Evolutionary conservation across 2,113 vertebrate genomes (phyloP).

Genomic region (Sceloporus undulatus): DNA sequence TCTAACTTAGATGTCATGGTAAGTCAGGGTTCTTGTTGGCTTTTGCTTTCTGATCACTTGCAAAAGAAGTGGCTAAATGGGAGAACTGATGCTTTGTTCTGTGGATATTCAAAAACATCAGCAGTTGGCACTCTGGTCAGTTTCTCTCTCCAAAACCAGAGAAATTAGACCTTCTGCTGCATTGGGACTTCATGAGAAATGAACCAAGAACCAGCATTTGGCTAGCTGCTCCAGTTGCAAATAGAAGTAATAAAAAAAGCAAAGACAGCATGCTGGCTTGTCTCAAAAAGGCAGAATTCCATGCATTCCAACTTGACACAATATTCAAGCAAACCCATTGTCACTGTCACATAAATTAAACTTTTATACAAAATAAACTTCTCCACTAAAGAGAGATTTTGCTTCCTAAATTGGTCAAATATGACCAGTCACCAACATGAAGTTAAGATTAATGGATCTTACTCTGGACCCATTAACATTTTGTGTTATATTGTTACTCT

Average conservation of each 20-base stretch:
- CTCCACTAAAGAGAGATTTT: constrained; percentile 9
- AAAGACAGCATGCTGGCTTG: not conserved
- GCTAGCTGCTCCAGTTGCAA: no score
- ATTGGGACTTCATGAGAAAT: no score
- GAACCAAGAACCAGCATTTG: no score
- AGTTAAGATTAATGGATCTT: constrained; percentile 1
- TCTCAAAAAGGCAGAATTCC: not conserved
- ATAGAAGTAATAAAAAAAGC: not conserved
- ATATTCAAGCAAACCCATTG: not conserved
- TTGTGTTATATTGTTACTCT: not conserved
- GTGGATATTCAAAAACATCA: no score
- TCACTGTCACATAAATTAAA: not conserved
- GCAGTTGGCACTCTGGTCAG: no score
- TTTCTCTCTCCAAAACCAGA: not conserved
- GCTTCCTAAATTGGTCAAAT: constrained; percentile 29
- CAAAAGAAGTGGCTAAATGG: no score
- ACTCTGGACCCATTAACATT: no score
- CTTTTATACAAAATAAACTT: not conserved
- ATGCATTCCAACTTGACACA: not conserved
- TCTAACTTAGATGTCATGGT: no score
- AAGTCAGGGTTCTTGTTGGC: no score
- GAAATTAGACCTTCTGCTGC: no score
- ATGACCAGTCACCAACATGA: constrained; percentile 25
- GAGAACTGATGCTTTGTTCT: no score
- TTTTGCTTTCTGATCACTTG: no score